Base-by-base conservation (phyloP, 2,113 vertebrate species). In the Apistogramma diplotaenia region DNA sequence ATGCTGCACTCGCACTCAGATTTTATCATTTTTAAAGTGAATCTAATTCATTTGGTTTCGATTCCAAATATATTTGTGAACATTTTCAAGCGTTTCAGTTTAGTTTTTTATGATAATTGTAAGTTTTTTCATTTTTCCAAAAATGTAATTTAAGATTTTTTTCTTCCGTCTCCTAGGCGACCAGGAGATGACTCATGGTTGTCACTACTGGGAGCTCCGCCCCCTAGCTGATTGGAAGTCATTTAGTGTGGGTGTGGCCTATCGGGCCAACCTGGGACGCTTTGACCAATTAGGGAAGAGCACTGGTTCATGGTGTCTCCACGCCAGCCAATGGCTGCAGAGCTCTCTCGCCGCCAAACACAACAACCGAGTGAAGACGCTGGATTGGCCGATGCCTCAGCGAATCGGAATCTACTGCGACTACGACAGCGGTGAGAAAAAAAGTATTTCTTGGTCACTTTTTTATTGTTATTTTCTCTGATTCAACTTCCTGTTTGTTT, bases 241-340 rank as follows among this genome's bases (percentile, higher is more conserved):
- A 3, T 97, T 97, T 83, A 97, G 96, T 1, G 93, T 98, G 74
- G 98, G 98, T 23, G 94, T 99, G 76, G 94, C 96, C 0, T 98
- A 97, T 46, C 96, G 95, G 86, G 96, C 94, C 73, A 85, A 84
- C 37, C 91, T 96, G 57, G 97, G 97, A n/a, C 97, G 98, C 31
- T 99, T 97, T 74, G 97, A 99, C 82, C 98, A 99, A 9, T 91
- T 99, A 85, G 98, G 98, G 67, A 98, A 97, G 89, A 97, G 96
- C 6, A 92, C 94, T 10, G 95, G 94, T 27, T 97, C 97, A 4
- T 99, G 97, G 98, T 98, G 97, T 88, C 92, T 98, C 65, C 95
- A 97, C 46, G 91, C 97, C 87, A 99, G 97, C 94, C 98, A 97
- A 89, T 99, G 98, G 98, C 94, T 99, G 78, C 97, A 98, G 94